Conservation (phyloP, 2,888 invertebrate genomes). For the Clunio marinus region DNA sequence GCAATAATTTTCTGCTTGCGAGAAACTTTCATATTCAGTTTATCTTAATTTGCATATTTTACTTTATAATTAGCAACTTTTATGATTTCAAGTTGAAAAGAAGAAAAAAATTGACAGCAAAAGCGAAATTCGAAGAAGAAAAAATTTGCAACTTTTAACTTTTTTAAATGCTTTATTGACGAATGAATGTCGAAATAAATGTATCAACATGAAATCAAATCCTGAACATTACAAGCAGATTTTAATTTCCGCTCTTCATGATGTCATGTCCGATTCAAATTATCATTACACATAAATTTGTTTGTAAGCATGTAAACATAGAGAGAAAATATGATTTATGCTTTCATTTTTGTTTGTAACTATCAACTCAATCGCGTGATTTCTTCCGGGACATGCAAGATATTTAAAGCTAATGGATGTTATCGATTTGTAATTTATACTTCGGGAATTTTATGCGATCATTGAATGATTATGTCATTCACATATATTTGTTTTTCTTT, state of each 20-base stretch:
- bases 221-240: not conserved
- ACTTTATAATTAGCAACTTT: too few species aligned
- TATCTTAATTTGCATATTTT: too few species aligned
- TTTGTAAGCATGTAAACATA: not conserved
- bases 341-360: not conserved
- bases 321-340: not conserved
- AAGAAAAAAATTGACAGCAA: too few species aligned
- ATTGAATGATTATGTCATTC: not conserved
- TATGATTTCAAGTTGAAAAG: too few species aligned
- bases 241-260: constrained; percentile 11
- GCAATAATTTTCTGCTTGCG: too few species aligned
- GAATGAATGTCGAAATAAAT: too few species aligned
- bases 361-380: not conserved
- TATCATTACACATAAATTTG: not conserved
- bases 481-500: not conserved
- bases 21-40: too few species aligned
- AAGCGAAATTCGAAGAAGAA: too few species aligned
- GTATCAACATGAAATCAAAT: too few species aligned
- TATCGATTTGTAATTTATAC: constrained; percentile 4
- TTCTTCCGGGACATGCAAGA: not conserved
- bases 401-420: not conserved
- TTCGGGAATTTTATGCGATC: not conserved
- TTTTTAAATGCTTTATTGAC: too few species aligned
- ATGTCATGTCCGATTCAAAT: not conserved
- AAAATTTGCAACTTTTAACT: too few species aligned